Evolutionary conservation across 2,888 invertebrate genomes (phyloP).

Genomic region (Chalcosyrphus nemorum): DNA sequence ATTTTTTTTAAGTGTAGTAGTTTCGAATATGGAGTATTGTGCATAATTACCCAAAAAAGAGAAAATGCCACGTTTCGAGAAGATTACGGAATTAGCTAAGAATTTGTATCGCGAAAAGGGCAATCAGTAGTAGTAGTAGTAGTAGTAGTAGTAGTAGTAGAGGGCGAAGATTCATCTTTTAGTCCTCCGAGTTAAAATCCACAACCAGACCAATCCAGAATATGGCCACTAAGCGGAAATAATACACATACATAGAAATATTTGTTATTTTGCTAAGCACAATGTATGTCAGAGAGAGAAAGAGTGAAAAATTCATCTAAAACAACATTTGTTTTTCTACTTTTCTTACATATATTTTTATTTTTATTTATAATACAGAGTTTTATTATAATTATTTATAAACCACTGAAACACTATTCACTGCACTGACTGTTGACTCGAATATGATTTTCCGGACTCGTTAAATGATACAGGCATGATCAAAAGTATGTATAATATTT

Average conservation of each 20-base stretch:
- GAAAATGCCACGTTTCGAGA: slow-evolving; percentile 23
- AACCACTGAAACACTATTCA: slow-evolving; percentile 34
- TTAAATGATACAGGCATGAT: neutral
- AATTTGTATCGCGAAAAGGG: neutral
- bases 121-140: slow-evolving; percentile 21
- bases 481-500: neutral
- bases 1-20: slow-evolving; percentile 20
- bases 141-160: slow-evolving; percentile 9
- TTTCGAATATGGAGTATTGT: slow-evolving; percentile 44
- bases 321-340: neutral
- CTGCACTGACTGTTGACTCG: slow-evolving; percentile 20
- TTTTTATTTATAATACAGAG: neutral
- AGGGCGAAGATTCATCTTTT: slow-evolving; percentile 29
- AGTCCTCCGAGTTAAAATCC: slow-evolving; percentile 34
- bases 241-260: slow-evolving; percentile 22
- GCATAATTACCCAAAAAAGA: slow-evolving; percentile 50
- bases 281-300: slow-evolving; percentile 8
- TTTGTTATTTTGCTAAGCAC: slow-evolving; percentile 17
- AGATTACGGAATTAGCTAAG: slow-evolving; percentile 2
- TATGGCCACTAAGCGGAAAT: slow-evolving; percentile 36
- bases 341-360: neutral
- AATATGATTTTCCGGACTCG: neutral
- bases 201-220: slow-evolving; percentile 38
- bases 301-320: neutral
- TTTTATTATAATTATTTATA: neutral